phyloP scores from a whole-genome alignment of 2,113 vertebrate genomes.

The Phalacrocorax pelagicus region DNA sequence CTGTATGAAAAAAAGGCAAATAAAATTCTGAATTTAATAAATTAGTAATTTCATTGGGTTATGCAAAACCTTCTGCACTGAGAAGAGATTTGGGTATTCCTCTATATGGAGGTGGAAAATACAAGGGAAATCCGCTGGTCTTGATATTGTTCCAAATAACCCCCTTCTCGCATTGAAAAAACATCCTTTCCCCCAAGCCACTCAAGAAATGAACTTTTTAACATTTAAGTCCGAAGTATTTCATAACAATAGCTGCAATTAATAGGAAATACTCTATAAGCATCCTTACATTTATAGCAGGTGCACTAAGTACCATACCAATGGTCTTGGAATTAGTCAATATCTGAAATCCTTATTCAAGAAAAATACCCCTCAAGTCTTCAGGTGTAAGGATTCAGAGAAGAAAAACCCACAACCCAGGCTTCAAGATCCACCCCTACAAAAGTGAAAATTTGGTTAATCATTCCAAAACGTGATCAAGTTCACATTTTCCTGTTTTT shows the following conservation, averaged over 20 bases:
- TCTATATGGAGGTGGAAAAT: neutral
- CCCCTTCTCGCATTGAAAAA: neutral
- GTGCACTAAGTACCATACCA: neutral
- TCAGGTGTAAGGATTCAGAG: neutral
- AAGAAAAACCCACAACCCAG: neutral
- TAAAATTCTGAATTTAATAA: neutral
- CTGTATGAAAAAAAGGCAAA: neutral
- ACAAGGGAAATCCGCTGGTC: neutral
- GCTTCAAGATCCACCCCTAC: neutral
- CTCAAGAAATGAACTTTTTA: neutral
- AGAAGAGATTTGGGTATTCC: neutral
- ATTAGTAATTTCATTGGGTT: neutral
- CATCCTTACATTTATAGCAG: fast-evolving
- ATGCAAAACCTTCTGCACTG: neutral
- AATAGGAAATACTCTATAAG: neutral
- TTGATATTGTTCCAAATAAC: neutral
- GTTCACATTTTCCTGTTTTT: neutral
- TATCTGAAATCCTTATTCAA: neutral
- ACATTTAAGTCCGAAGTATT: neutral
- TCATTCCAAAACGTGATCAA: neutral
- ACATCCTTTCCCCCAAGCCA: neutral
- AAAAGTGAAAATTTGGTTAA: neutral
- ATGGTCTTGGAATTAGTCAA: neutral
- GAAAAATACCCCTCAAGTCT: neutral
- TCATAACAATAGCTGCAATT: neutral